Percentiles rank a stretch among this genome's conserved stretches.
Evolutionary conservation across 2,113 vertebrate species (phyloP).

Genomic region (western clawed frog (Xenopus tropicalis)): DNA sequence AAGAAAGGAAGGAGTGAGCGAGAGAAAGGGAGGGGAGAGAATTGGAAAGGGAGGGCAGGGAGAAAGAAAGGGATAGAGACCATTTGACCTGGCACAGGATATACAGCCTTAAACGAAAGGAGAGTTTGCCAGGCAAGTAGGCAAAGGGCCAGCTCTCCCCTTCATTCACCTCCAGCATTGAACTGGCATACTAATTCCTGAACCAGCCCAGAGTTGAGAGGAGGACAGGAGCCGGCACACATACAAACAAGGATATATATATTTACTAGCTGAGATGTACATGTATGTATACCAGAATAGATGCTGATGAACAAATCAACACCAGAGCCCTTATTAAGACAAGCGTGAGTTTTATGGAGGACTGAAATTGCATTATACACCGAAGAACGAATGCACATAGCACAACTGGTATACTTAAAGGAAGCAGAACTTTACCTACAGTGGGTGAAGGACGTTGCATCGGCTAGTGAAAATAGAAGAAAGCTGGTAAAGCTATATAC

Average conservation of each 20-base stretch:
- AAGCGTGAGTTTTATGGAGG: neutral
- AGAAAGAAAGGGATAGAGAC: neutral
- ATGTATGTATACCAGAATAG: neutral
- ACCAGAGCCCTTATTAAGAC: neutral
- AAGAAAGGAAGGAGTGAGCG: neutral
- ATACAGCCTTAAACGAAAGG: neutral
- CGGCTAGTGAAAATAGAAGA: neutral
- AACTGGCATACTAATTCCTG: neutral
- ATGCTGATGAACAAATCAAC: neutral
- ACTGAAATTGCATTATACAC: neutral
- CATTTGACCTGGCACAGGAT: conserved; percentile 9
- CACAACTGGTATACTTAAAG: neutral
- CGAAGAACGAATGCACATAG: neutral
- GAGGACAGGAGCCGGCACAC: neutral
- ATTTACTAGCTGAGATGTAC: neutral
- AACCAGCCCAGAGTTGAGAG: conserved; percentile 1
- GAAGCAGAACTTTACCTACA: neutral
- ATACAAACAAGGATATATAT: neutral
- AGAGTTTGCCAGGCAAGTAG: neutral
- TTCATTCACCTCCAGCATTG: neutral
- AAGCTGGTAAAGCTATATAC: neutral
- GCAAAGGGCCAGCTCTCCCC: neutral
- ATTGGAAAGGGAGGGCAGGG: neutral
- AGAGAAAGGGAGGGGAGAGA: conserved; percentile 3
- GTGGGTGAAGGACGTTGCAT: neutral